These are phyloP conservation scores for Halichoeres trimaculatus DNA, from an alignment of 2,113 vertebrate genomes.

Conservation along the genomic window DNA sequence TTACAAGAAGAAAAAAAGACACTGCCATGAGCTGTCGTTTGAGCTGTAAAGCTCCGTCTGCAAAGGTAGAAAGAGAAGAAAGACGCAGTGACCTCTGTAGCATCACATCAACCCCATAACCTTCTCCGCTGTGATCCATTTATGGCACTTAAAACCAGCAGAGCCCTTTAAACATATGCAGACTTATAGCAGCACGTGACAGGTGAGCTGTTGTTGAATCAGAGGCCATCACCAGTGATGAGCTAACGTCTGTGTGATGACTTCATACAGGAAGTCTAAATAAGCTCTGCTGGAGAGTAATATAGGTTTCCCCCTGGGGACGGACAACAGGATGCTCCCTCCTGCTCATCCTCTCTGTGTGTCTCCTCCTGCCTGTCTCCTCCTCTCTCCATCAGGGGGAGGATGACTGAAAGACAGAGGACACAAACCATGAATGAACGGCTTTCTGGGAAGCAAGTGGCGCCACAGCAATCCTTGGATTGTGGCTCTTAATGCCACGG, in stretches of 20 bases:
- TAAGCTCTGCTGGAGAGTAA: constrained; percentile 73
- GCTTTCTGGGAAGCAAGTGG: constrained; percentile 33
- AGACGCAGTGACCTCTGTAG: not conserved
- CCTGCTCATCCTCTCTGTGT: constrained; percentile 16
- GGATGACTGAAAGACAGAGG: constrained; percentile 37
- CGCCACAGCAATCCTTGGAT: constrained; percentile 23
- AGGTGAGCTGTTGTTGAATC: constrained; percentile 55
- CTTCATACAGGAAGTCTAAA: constrained; percentile 82
- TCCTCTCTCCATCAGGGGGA: constrained; percentile 38
- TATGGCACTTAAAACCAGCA: constrained; percentile 6
- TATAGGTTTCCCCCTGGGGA: constrained; percentile 70
- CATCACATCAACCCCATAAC: not conserved
- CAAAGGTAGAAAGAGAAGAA: too few relatives aligned
- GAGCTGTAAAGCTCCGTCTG: too few relatives aligned
- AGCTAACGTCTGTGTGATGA: constrained; percentile 78
- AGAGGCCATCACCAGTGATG: constrained; percentile 52
- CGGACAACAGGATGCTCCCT: constrained; percentile 72
- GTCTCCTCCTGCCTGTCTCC: constrained; percentile 47
- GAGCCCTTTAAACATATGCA: constrained; percentile 8
- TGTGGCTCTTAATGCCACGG: constrained; percentile 5
- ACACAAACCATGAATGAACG: constrained; percentile 57
- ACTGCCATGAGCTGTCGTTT: too few relatives aligned
- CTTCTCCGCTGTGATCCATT: not conserved
- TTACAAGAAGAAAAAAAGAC: too few relatives aligned
- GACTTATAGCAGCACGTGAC: constrained; percentile 1